Conservation (phyloP, 2,113 vertebrate genomes). For the Dendropsophus ebraccatus region DNA sequence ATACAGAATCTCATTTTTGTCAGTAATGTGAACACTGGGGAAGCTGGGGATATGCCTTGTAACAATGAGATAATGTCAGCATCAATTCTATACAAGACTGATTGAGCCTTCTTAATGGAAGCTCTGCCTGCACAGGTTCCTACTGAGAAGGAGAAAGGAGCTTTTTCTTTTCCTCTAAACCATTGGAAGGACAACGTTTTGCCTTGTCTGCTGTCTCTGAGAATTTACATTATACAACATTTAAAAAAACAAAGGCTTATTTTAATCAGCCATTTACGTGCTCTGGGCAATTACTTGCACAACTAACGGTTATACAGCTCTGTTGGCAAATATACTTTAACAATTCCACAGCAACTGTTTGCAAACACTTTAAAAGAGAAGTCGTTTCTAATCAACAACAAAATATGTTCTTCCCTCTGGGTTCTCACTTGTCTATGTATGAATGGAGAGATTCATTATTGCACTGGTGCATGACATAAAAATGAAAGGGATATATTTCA, state of each 20-base stretch:
- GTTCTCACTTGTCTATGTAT: not conserved
- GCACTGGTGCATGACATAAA: not conserved
- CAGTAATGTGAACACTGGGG: slow-evolving; percentile 6
- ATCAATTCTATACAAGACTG: not conserved
- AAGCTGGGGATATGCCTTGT: slow-evolving; percentile 11
- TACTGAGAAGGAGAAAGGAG: not conserved
- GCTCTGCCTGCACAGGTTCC: slow-evolving; percentile 1
- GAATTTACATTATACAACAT: not conserved
- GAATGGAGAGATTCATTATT: not conserved
- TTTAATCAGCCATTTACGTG: not conserved
- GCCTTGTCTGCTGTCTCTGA: not conserved
- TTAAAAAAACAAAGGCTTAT: not conserved
- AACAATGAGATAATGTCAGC: not conserved
- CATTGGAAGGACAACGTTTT: not conserved
- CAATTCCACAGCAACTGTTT: slow-evolving; percentile 7
- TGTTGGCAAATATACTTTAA: slow-evolving; percentile 1
- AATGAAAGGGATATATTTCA: not conserved
- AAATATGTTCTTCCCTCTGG: slow-evolving; percentile 31
- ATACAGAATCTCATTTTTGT: slow-evolving; percentile 9
- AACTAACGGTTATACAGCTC: slow-evolving; percentile 10
- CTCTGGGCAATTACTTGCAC: slow-evolving; percentile 9
- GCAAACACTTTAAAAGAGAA: slow-evolving; percentile 8
- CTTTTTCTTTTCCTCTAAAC: not conserved
- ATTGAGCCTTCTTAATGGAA: slow-evolving; percentile 9
- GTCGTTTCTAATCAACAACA: slow-evolving; percentile 13